Evolutionary conservation across 2,797 vertebrate genomes (phyloP), one percentile per base, ranked within the genome.

Genomic region (Taenioides sp.): DNA sequence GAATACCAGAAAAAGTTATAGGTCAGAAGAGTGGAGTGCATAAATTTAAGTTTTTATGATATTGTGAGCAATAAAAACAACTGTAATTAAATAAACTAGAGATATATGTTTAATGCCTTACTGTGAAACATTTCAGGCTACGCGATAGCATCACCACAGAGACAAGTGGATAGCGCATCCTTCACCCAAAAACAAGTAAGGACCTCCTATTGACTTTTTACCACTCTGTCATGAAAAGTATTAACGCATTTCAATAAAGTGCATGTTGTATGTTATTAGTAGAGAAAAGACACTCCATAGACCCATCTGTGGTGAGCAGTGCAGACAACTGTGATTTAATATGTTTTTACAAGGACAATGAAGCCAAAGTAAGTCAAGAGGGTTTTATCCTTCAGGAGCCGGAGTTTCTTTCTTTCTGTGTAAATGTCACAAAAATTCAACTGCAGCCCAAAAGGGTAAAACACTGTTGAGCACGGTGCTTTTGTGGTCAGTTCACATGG

Each of bases 341-440:
- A 83, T 88, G 80, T 89, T 83, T 81, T 72, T 55, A 61, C 40
- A 66, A 85, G 63, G 78, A 76, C 73, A 81, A 25, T 58, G 68
- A 73, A 70, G 50, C 81, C 57, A 84, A 82, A 88, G 75, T 80
- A 81, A 85, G 77, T 75, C 71, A 69, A 69, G 69, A 70, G 55
- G 63, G 69, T 71, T 65, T 71, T 61, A 60, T 74, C 65, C 87
- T 84, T 77, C 65, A 80, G 83, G 84, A 76, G 69, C 65, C 71
- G 27, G n/a, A 72, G 75, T 76, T 76, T 65, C 76, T 76, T 90
- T 85, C 81, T 72, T 84, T 90, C 70, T 75, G 59, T 84, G 80
- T 76, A 85, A 88, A 83, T 85, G 84, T 89, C 87, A 86, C 54
- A 84, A 65, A 62, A 74, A 75, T 75, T 71, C 66, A 65, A 71